These are phyloP conservation scores for Pomatorhinus ruficollis DNA, from an alignment of 2,113 vertebrate genomes.

Conservation along the genomic window DNA sequence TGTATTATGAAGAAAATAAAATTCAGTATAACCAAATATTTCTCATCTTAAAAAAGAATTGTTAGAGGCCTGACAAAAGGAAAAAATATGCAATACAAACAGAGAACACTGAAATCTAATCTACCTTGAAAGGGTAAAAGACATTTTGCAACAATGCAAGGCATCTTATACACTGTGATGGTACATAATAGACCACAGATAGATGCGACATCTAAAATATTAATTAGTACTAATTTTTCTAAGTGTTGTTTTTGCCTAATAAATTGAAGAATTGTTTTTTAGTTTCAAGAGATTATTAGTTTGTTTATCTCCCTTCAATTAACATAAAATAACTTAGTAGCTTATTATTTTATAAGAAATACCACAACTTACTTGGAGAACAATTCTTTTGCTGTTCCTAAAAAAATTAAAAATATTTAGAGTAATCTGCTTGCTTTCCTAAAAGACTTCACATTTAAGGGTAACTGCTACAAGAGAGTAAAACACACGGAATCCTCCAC, in stretches of 20 bases:
- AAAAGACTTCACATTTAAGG: neutral
- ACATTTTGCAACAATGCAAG: neutral
- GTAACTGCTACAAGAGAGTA: neutral
- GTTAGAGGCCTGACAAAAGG: neutral
- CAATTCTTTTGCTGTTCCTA: neutral
- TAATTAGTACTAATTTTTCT: neutral
- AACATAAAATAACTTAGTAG: neutral
- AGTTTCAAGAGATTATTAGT: neutral
- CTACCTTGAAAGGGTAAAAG: neutral
- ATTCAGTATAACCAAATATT: neutral
- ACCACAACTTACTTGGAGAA: neutral
- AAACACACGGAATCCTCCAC: neutral
- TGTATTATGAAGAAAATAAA: neutral
- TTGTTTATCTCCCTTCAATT: neutral
- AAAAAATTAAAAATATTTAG: neutral
- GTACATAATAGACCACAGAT: neutral
- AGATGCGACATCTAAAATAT: neutral
- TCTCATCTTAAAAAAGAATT: neutral
- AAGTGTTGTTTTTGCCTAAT: neutral
- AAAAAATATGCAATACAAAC: neutral
- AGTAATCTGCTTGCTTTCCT: neutral
- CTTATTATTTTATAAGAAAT: neutral
- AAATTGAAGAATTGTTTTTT: neutral
- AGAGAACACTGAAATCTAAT: neutral
- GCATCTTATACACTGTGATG: neutral